Percentiles rank a stretch among this genome's conserved stretches.
These are phyloP conservation scores for Elachura formosa DNA, from an alignment of 2,113 vertebrate genomes.

Conservation along the genomic window DNA sequence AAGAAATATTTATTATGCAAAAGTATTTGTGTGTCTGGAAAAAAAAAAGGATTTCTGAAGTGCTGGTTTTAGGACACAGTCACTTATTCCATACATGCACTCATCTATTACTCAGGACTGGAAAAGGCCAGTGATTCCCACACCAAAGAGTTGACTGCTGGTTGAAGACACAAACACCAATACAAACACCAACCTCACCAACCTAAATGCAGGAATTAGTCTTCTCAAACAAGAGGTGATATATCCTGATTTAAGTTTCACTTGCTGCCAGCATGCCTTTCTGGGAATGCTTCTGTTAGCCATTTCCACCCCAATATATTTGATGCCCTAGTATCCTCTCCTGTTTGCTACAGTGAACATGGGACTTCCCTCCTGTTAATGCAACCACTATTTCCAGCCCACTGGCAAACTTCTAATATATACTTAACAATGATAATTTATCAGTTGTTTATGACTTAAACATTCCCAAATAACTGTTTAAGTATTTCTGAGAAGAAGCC, in stretches of 20 bases:
- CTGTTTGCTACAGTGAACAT: accelerated
- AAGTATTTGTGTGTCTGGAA: not conserved
- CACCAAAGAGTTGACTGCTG: not conserved
- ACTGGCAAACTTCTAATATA: not conserved
- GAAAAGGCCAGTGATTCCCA: not conserved
- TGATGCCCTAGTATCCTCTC: not conserved
- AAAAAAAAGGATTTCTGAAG: not conserved
- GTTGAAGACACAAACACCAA: not conserved
- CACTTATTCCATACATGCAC: not conserved
- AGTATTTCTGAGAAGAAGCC: not conserved
- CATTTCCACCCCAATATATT: not conserved
- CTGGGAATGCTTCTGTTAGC: not conserved
- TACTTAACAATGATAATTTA: not conserved
- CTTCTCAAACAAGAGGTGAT: not conserved
- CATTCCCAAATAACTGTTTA: not conserved
- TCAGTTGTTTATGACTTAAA: not conserved
- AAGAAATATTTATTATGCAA: not conserved
- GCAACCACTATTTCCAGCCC: not conserved
- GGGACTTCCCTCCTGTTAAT: not conserved
- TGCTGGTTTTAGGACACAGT: not conserved
- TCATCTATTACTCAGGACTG: not conserved
- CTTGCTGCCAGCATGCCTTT: not conserved
- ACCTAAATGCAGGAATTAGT: not conserved
- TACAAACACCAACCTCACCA: not conserved
- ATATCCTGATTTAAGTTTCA: not conserved